A percentile compares a stretch with the other conserved stretches of the same genome.
These are phyloP conservation scores for Cinclus cinclus DNA, from an alignment of 2,113 vertebrate species.

Conservation along the genomic window DNA sequence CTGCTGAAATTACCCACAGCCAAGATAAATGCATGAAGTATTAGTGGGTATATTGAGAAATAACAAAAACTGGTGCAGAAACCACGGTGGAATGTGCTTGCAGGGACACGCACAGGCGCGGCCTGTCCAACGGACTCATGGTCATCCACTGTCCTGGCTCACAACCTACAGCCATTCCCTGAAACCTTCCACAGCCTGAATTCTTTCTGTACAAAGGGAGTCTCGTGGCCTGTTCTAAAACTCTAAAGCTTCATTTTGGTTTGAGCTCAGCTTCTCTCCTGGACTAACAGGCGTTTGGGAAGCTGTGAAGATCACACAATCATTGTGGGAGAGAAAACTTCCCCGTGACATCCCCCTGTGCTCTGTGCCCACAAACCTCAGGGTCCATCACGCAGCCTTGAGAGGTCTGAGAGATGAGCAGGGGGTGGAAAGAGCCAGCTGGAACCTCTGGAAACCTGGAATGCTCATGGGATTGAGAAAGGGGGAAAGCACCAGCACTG, in stretches of 20 bases:
- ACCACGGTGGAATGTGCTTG: neutral
- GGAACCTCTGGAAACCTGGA: neutral
- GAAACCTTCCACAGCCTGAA: neutral
- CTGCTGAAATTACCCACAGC: neutral
- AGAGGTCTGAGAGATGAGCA: neutral
- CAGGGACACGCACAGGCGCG: neutral
- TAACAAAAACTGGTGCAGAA: neutral
- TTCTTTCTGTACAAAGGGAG: neutral
- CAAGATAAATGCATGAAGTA: conserved; percentile 17
- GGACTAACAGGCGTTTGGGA: neutral
- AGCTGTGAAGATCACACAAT: accelerated
- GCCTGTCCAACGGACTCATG: neutral
- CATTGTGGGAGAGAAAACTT: neutral
- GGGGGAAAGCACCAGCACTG: accelerated
- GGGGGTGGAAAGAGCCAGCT: neutral
- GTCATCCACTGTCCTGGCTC: neutral
- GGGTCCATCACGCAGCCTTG: neutral
- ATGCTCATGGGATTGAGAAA: neutral
- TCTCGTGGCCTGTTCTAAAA: neutral
- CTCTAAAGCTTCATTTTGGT: neutral
- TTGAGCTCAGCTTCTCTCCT: neutral
- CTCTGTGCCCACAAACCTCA: neutral
- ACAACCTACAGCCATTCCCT: neutral
- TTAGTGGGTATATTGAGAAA: conserved; percentile 31
- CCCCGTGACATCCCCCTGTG: accelerated